Conservation (phyloP, 1,140 invertebrate species). For the Rhopalosiphum padi region DNA sequence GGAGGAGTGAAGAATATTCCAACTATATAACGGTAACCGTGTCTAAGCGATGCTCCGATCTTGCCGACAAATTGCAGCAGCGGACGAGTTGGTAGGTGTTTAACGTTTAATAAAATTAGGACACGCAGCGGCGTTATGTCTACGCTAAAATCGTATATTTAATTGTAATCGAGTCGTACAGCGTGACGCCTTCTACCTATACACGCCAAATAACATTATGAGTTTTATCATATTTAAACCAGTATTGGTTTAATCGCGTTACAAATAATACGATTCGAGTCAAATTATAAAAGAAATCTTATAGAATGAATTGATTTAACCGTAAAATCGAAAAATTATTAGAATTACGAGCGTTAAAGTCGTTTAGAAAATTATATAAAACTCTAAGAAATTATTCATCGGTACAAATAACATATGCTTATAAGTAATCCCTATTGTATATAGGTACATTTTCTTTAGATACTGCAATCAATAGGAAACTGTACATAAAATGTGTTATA, state of each 20-base stretch:
- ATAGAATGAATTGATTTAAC: background rate
- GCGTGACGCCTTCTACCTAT: background rate
- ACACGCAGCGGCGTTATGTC: background rate
- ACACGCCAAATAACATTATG: background rate
- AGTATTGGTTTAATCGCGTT: background rate
- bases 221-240: background rate
- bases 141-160: background rate
- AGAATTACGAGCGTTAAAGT: background rate
- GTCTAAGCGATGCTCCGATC: background rate
- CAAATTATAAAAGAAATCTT: background rate
- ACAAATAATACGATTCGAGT: background rate
- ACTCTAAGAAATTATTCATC: background rate
- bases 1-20: background rate
- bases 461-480: background rate
- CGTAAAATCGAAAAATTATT: background rate
- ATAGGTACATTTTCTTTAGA: background rate
- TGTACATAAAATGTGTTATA: background rate
- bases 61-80: background rate
- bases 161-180: background rate
- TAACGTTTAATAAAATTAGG: background rate
- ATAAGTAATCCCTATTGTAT: background rate
- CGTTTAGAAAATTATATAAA: background rate
- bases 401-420: background rate
- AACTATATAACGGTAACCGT: background rate
- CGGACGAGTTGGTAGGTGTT: background rate